phyloP scores from a whole-genome alignment of 2,888 invertebrate genomes.

The Drosophila subsilvestris region DNA sequence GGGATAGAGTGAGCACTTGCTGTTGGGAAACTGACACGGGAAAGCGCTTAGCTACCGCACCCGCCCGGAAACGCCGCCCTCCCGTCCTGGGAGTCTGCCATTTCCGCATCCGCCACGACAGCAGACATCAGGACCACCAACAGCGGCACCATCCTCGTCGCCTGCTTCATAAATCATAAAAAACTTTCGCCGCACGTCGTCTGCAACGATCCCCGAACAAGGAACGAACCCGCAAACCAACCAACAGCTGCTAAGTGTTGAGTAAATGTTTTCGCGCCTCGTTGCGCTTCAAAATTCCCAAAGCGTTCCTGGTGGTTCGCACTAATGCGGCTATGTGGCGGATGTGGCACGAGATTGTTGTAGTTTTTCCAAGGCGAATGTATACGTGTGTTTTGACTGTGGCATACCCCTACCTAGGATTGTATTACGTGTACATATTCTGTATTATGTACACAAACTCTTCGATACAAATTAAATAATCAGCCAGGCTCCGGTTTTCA shows the following conservation, averaged over 20 bases:
- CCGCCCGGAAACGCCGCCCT: not conserved
- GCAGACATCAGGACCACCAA: slow-evolving; percentile 48
- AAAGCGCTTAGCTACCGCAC: slow-evolving; percentile 38
- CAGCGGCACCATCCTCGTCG: slow-evolving; percentile 48
- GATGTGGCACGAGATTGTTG: slow-evolving; percentile 62
- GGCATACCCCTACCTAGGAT: not conserved
- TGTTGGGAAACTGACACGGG: slow-evolving; percentile 42
- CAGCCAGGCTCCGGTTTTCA: no score
- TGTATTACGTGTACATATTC: not conserved
- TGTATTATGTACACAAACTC: no score
- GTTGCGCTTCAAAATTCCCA: slow-evolving; percentile 72
- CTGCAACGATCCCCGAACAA: slow-evolving; percentile 21
- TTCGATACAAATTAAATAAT: no score
- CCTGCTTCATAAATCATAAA: slow-evolving; percentile 77
- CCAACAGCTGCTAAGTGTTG: slow-evolving; percentile 76
- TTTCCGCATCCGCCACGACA: slow-evolving; percentile 55
- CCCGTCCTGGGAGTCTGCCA: slow-evolving; percentile 44
- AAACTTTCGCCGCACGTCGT: slow-evolving; percentile 76
- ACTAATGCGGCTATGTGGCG: slow-evolving; percentile 38
- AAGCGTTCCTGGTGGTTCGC: slow-evolving; percentile 51
- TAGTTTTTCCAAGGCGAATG: slow-evolving; percentile 16
- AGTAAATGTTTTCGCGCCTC: slow-evolving; percentile 80
- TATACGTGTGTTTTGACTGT: not conserved
- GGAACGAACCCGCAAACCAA: slow-evolving; percentile 47
- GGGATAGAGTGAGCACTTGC: slow-evolving; percentile 27